phyloP scores from a whole-genome alignment of 2,888 invertebrate species.

The Stegophylla sp. region DNA sequence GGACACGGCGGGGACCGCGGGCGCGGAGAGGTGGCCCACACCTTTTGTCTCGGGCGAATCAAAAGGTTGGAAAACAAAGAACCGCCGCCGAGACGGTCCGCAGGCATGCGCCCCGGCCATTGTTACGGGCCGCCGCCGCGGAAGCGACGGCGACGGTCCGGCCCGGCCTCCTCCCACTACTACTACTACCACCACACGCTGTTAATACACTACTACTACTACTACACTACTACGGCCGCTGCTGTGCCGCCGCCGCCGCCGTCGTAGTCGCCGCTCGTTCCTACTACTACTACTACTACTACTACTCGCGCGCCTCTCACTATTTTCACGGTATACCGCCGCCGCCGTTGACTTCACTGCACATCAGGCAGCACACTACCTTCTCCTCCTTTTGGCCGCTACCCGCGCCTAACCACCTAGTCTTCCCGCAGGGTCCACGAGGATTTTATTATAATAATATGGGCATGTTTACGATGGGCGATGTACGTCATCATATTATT shows the following conservation, averaged over 20 bases:
- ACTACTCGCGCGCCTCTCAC: no score
- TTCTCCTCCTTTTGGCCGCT: no score
- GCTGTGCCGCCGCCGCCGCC: not conserved
- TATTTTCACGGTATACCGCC: no score
- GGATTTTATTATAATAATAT: no score
- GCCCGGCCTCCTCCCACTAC: constrained; percentile 49
- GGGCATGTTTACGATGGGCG: no score
- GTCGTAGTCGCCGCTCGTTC: not conserved
- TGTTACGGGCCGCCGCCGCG: constrained; percentile 47
- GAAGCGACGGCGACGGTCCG: constrained; percentile 31
- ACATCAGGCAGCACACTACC: no score
- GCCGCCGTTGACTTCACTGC: no score
- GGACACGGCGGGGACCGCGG: not conserved
- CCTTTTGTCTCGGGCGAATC: constrained; percentile 58
- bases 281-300: not conserved
- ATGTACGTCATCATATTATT: no score
- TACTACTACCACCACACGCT: not conserved
- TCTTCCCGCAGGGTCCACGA: no score
- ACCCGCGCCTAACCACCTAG: no score
- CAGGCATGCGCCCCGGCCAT: constrained; percentile 59
- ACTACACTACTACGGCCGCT: not conserved
- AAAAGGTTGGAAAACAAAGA: constrained; percentile 58
- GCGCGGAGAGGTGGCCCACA: constrained; percentile 50
- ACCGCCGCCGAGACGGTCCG: constrained; percentile 53
- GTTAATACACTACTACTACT: constrained; percentile 6